phyloP scores from a whole-genome alignment of 1,140 invertebrate genomes.

The Pantala flavescens region DNA sequence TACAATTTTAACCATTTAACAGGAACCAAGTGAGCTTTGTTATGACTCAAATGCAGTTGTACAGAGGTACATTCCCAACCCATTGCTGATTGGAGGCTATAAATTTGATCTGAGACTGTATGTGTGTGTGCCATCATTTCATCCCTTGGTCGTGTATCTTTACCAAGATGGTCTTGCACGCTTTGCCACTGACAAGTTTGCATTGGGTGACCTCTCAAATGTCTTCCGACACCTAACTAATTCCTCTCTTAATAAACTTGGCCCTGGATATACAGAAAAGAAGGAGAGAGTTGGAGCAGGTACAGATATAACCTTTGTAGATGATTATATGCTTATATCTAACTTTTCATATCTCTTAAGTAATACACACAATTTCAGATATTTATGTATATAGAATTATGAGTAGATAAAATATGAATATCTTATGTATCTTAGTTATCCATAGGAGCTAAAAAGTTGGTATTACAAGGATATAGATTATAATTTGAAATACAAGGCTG shows the following conservation, averaged over 20 bases:
- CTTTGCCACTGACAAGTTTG: slow-evolving; percentile 68
- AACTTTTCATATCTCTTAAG: slow-evolving; percentile 16
- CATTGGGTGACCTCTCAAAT: slow-evolving; percentile 67
- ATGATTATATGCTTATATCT: no score
- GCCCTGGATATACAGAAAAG: slow-evolving; percentile 62
- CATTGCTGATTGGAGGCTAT: slow-evolving; percentile 73
- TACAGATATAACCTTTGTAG: no score
- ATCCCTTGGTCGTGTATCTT: slow-evolving; percentile 68
- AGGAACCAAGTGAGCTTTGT: slow-evolving; percentile 63
- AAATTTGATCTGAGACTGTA: slow-evolving; percentile 80
- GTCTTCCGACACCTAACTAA: slow-evolving; percentile 85
- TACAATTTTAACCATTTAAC: slow-evolving; percentile 18
- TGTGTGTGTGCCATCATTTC: slow-evolving; percentile 71
- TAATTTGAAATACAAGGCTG: no score
- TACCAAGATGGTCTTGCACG: slow-evolving; percentile 72
- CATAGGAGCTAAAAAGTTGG: no score
- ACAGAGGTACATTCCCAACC: slow-evolving; percentile 77
- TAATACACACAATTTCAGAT: slow-evolving; percentile 4
- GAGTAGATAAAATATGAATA: slow-evolving; percentile 12
- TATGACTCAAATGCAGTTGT: slow-evolving; percentile 59
- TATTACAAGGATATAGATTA: no score
- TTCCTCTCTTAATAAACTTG: slow-evolving; percentile 71
- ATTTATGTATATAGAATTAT: not conserved
- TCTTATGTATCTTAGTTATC: no score
- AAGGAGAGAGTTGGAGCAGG: slow-evolving; percentile 68